Evolutionary conservation across 2,797 vertebrate species (phyloP), one percentile per base, ranked within the genome.

Genomic region (Lepilemur ruficaudatus): DNA sequence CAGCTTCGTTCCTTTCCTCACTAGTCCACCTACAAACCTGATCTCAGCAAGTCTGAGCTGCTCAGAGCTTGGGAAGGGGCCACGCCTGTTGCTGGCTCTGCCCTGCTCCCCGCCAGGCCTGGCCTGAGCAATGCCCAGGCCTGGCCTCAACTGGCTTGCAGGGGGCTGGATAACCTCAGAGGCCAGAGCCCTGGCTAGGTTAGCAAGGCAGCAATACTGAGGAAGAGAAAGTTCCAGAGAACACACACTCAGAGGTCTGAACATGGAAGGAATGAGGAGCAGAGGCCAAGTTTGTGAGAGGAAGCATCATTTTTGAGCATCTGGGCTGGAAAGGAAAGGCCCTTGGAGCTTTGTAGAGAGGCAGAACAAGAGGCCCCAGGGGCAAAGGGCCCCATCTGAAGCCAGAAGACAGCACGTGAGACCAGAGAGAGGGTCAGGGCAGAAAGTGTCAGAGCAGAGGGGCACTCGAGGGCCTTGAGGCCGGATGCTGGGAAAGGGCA

Each of bases 401-500:
- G 79, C 72, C 28, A n/a, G 2, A 13, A 81, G 76, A 76, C 30
- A 65, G 80, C 1, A 0, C 8, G 0, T 0, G 11, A 65, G 80
- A 67, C 43, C 67, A 80, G 87, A 90, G 72, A 87, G 32, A 41
- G 48, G 59, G 93, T 65, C 41, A 38, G 65, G 91, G 46, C 32
- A 83, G 93, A 63, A 48, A 1, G 2, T 12, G 70, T 22, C 28
- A 32, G n/a, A 65, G 32, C 43, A 30, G 23, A 50, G 28, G 30
- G 43, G 65, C 8, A 17, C 9, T 35, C 0, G 8, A 70, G 65
- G 90, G 78, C 38, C 43, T 5, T 0, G 6, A 76, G 81, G 12
- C 52, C 4, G 2, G 96, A 91, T 2, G 93, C 67, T 97, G 89
- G 97, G 96, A 98, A 95, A 93, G 96, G 96, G 14, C 20, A 1